Conservation (phyloP, 2,888 invertebrate species). For the Formica aserva region DNA sequence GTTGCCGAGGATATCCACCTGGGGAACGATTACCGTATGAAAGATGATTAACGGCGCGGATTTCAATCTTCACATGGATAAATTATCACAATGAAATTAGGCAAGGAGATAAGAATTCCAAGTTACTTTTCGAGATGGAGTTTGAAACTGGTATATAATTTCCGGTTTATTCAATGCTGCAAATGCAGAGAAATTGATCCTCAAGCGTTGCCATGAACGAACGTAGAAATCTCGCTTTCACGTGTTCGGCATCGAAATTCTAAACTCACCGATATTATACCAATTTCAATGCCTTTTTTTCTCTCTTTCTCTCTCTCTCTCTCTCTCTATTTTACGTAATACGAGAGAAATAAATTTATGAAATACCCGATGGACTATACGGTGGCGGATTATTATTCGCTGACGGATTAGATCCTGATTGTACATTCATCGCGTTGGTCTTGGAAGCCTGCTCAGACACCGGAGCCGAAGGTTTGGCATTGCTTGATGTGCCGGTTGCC, state of each 20-base stretch:
- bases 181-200: neutral
- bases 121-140: neutral
- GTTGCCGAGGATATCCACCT: slow-evolving; percentile 77
- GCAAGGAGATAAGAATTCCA: neutral
- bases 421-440: slow-evolving; percentile 80
- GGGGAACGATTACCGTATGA: neutral
- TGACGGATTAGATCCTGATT: slow-evolving; percentile 78
- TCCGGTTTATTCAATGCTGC: neutral
- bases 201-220: neutral
- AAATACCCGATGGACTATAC: slow-evolving; percentile 25
- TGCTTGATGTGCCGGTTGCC: slow-evolving; percentile 58
- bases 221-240: neutral
- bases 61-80: neutral
- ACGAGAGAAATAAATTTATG: neutral
- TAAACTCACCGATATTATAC: neutral
- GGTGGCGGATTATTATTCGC: slow-evolving; percentile 9
- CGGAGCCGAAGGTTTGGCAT: slow-evolving; percentile 81
- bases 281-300: neutral
- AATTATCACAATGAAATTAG: neutral
- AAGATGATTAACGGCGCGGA: neutral
- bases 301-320: neutral
- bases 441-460: slow-evolving; percentile 77
- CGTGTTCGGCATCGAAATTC: neutral
- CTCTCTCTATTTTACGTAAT: neutral
- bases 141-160: neutral